Percentiles rank a stretch among this genome's conserved stretches.
Conservation (phyloP, 2,888 invertebrate genomes). For the Pteria penguin region DNA sequence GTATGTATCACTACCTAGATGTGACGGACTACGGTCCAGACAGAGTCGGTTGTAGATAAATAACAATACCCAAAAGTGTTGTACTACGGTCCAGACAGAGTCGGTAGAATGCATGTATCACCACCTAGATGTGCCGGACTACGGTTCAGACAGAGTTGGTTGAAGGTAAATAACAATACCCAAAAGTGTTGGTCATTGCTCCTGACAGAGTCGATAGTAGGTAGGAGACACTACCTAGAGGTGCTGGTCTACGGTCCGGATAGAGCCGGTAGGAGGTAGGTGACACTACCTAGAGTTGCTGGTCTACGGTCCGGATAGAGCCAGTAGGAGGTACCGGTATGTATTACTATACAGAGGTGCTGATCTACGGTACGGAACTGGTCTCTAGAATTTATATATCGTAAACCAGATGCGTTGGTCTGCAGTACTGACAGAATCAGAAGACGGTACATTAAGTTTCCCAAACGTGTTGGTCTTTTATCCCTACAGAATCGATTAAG, state of each 20-base stretch:
- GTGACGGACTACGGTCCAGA: constrained; percentile 47
- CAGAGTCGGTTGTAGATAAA: constrained; percentile 48
- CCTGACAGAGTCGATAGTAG: too few species aligned
- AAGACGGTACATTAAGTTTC: too few species aligned
- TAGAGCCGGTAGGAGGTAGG: constrained; percentile 49
- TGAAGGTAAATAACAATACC: constrained; percentile 49
- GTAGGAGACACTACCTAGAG: constrained; percentile 53
- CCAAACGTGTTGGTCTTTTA: too few species aligned
- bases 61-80: too few species aligned
- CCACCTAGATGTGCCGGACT: constrained; percentile 48
- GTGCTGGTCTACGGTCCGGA: constrained; percentile 47
- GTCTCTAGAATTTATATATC: too few species aligned
- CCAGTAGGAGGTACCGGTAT: constrained; percentile 52
- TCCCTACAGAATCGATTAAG: too few species aligned
- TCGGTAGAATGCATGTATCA: constrained; percentile 53
- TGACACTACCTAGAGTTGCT: constrained; percentile 54
- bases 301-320: constrained; percentile 45
- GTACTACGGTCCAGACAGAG: too few species aligned
- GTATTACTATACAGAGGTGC: too few species aligned
- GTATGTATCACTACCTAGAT: constrained; percentile 53
- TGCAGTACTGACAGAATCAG: too few species aligned
- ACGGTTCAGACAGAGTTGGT: constrained; percentile 51
- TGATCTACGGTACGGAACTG: too few species aligned
- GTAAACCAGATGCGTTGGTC: too few species aligned
- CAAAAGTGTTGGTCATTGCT: too few species aligned